Evolutionary conservation across 2,888 invertebrate genomes (phyloP).

Genomic region (Heliconius erato): DNA sequence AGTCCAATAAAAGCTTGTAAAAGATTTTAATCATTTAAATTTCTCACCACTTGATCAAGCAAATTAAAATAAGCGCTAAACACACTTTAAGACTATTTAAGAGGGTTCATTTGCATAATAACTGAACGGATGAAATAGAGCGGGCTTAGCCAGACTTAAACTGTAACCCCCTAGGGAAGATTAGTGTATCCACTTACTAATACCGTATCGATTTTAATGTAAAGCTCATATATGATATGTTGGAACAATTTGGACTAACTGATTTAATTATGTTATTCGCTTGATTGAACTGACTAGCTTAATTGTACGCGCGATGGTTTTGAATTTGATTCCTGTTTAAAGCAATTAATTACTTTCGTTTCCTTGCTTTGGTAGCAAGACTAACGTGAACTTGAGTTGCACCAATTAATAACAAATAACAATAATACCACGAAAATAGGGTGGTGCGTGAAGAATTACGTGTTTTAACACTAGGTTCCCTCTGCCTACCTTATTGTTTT

Average conservation of each 20-base stretch:
- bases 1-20: no score
- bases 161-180: slow-evolving; percentile 19
- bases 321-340: background rate
- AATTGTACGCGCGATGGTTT: background rate
- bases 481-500: background rate
- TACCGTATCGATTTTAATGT: slow-evolving; percentile 18
- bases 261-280: background rate
- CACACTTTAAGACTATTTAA: background rate
- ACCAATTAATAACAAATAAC: background rate
- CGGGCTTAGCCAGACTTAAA: background rate
- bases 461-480: background rate
- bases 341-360: background rate
- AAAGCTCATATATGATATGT: background rate
- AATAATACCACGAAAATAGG: background rate
- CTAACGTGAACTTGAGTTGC: background rate
- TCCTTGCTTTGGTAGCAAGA: background rate
- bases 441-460: background rate
- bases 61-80: background rate
- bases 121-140: background rate
- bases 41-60: background rate
- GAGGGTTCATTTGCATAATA: slow-evolving; percentile 1
- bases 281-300: background rate
- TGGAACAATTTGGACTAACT: background rate
- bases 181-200: slow-evolving; percentile 11
- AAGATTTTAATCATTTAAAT: no score